phyloP scores from a whole-genome alignment of 2,888 invertebrate genomes.

The Nomada goodeniana region DNA sequence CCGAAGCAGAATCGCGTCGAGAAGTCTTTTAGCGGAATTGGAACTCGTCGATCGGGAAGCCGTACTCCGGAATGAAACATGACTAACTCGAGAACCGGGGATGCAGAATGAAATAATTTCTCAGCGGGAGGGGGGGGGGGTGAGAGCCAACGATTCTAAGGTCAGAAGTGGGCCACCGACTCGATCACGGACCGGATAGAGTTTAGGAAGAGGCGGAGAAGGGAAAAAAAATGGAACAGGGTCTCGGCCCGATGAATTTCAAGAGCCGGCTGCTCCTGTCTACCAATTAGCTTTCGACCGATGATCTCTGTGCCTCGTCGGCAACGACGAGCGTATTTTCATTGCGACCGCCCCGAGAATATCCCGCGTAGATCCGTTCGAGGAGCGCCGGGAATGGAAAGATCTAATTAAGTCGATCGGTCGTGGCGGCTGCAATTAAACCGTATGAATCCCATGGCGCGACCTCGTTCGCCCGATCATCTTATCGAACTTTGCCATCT shows the following conservation, averaged over 20 bases:
- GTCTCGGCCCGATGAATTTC: slow-evolving; percentile 31
- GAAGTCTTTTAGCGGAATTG: slow-evolving; percentile 51
- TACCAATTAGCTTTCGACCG: slow-evolving; percentile 55
- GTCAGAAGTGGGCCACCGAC: slow-evolving; percentile 6
- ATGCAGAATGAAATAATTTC: slow-evolving; percentile 31
- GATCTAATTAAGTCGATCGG: slow-evolving; percentile 64
- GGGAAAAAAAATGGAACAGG: neutral
- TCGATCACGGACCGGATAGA: slow-evolving; percentile 4
- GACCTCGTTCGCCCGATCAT: slow-evolving; percentile 40
- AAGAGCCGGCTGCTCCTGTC: slow-evolving; percentile 34
- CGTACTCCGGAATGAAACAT: neutral
- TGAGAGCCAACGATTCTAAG: neutral
- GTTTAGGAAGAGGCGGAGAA: neutral
- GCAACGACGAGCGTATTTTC: slow-evolving; percentile 30
- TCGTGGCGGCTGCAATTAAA: slow-evolving; percentile 56
- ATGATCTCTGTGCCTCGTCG: neutral
- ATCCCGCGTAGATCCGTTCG: slow-evolving; percentile 31
- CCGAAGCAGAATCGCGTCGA: neutral
- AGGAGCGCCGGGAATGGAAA: slow-evolving; percentile 33
- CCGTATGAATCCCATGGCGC: slow-evolving; percentile 53
- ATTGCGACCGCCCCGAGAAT: slow-evolving; percentile 43
- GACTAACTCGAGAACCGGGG: neutral
- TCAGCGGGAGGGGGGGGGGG: neutral
- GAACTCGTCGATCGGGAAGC: slow-evolving; percentile 41
- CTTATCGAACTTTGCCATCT: slow-evolving; percentile 49